Evolutionary conservation across 2,888 invertebrate genomes (phyloP).

Genomic region (Mesorhabditis belari): DNA sequence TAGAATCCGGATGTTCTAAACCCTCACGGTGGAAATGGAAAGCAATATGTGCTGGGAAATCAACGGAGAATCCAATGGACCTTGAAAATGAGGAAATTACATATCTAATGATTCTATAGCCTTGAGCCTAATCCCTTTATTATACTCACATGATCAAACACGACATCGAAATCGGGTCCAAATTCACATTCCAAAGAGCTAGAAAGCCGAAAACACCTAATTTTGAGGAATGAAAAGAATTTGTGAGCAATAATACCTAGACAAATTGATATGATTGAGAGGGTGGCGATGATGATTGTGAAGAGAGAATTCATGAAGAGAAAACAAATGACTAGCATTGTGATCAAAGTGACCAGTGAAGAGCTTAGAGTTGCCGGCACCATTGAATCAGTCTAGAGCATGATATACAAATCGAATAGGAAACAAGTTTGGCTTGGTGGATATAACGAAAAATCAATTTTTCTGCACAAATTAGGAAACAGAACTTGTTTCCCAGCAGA

Average conservation of each 20-base stretch:
- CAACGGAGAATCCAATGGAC: slow-evolving; percentile 46
- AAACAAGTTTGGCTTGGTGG: background rate
- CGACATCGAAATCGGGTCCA: slow-evolving; percentile 50
- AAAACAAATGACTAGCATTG: slow-evolving; percentile 47
- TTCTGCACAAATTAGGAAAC: background rate
- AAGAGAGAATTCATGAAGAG: slow-evolving; percentile 49
- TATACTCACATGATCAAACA: slow-evolving; percentile 26
- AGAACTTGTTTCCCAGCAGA: background rate
- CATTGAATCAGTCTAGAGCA: slow-evolving; percentile 24
- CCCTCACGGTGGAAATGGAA: slow-evolving; percentile 48
- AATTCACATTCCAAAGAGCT: slow-evolving; percentile 41
- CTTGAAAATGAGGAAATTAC: too few species aligned
- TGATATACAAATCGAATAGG: background rate
- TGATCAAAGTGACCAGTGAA: slow-evolving; percentile 30
- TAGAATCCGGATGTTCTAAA: slow-evolving; percentile 27
- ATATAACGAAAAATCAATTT: slow-evolving; percentile 17
- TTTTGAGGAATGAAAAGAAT: background rate
- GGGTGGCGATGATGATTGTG: slow-evolving; percentile 44
- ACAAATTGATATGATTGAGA: slow-evolving; percentile 47
- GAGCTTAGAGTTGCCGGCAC: slow-evolving; percentile 35
- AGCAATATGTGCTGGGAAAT: slow-evolving; percentile 48
- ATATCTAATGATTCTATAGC: slow-evolving; percentile 2
- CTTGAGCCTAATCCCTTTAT: too few species aligned
- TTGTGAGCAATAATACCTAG: slow-evolving; percentile 22
- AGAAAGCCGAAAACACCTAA: slow-evolving; percentile 44